Base-by-base conservation (phyloP, 1,140 invertebrate genomes). In the Ooceraea biroi region DNA sequence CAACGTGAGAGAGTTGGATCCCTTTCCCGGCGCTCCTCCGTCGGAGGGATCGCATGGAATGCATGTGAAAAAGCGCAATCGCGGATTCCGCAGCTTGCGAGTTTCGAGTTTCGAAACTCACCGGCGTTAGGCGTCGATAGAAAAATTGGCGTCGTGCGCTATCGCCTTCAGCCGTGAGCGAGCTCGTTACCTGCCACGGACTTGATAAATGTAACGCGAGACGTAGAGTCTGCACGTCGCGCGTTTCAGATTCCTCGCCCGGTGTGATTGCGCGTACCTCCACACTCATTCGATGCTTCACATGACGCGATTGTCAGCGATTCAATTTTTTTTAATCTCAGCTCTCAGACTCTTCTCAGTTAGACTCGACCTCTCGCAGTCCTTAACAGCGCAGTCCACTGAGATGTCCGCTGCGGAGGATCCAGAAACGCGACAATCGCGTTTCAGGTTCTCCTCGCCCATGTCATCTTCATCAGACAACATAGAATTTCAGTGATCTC, bases 41-140 rank as follows among this genome's bases (percentile, higher is more conserved):
- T n/a, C 60, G 48, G 65, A n/a, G 60, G 72, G 82, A 83, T 76
- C 72, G 82, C 71, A n/a, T 57, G 82, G 82, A 65, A 71, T 84
- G 82, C 76, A 78, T 74, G 83, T 72, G 76, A 82, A 86, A 86
- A 86, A 86, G 84, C 52, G 44, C 65, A 50, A 46, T 41, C 52
- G 57, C 30, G 19, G 48, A 57, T 58, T 61, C 61, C 48, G 52
- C 60, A 77, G 48, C 36, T 66, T 78, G 44, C 73, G 73, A n/a
- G n/a, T 77, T 77, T 55, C 61, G 41, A 50, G 60, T 85, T 82
- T 74, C 76, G 41, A 66, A 76, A 74, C 84, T n/a, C n/a, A n/a
- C n/a, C n/a, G 25, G 30, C 8, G 65, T n/a, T n/a, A n/a, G n/a
- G n/a, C n/a, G 61, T 66, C 65, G 85, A 87, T 69, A 74, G 83